Percentiles rank a stretch among this genome's conserved stretches.
phyloP scores from a whole-genome alignment of 2,888 invertebrate species.

The Argyresthia albistria region DNA sequence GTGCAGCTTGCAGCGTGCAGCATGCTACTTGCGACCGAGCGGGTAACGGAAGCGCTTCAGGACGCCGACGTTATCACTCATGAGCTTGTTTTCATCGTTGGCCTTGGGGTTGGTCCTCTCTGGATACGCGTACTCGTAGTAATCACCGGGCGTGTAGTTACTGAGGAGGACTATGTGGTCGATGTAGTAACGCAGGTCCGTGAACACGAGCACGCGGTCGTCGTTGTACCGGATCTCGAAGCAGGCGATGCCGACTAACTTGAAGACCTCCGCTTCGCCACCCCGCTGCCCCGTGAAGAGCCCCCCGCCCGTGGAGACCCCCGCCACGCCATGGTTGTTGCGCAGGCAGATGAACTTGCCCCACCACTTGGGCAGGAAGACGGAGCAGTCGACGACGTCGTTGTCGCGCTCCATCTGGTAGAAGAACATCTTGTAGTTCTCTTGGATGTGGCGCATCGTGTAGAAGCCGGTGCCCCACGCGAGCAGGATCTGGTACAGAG shows the following conservation, averaged over 20 bases:
- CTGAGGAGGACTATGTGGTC: neutral
- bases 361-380: slow-evolving; percentile 39
- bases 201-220: slow-evolving; percentile 34
- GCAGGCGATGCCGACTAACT: neutral
- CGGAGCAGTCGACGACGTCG: slow-evolving; percentile 27
- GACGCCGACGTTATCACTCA: too few species aligned
- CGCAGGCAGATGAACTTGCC: slow-evolving; percentile 40
- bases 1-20: too few species aligned
- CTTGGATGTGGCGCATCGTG: slow-evolving; percentile 24
- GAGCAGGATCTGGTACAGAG: too few species aligned
- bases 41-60: too few species aligned
- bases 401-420: neutral
- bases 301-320: neutral
- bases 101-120: too few species aligned
- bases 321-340: slow-evolving; percentile 13
- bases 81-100: too few species aligned
- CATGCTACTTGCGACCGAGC: too few species aligned
- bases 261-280: neutral
- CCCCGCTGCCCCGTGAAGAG: neutral
- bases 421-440: slow-evolving; percentile 35
- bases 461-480: slow-evolving; percentile 37
- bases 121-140: neutral
- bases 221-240: slow-evolving; percentile 22
- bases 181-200: slow-evolving; percentile 19
- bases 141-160: neutral